phyloP scores from a whole-genome alignment of 2,888 invertebrate genomes.

The Meiosimyza decipiens region DNA sequence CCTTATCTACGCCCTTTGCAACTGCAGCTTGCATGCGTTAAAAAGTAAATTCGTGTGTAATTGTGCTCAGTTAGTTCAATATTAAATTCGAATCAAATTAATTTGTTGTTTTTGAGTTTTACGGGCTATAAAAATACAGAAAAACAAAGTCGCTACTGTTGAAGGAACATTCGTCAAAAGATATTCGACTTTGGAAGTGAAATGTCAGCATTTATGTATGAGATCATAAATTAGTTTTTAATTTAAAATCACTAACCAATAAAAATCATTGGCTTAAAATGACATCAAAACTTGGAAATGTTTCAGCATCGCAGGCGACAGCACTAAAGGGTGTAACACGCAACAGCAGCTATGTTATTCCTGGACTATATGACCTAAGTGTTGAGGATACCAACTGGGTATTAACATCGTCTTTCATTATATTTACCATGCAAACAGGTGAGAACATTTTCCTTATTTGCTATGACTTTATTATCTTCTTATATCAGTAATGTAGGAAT shows the following conservation, averaged over 20 bases:
- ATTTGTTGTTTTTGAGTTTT: constrained; percentile 44
- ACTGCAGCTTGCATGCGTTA: constrained; percentile 15
- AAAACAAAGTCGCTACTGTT: too few relatives aligned
- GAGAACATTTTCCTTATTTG: constrained; percentile 41
- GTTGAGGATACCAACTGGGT: constrained; percentile 91
- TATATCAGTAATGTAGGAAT: too few relatives aligned
- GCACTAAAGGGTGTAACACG: constrained; percentile 60
- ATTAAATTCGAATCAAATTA: constrained; percentile 52
- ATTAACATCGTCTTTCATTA: constrained; percentile 87
- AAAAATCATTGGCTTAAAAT: constrained; percentile 41
- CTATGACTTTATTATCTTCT: too few relatives aligned
- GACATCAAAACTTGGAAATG: constrained; percentile 57
- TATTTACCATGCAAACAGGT: constrained; percentile 95
- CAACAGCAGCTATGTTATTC: constrained; percentile 67
- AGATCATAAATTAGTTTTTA: neutral
- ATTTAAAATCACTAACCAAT: neutral
- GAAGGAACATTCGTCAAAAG: neutral
- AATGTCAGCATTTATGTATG: neutral
- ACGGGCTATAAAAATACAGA: too few relatives aligned
- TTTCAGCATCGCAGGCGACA: constrained; percentile 57
- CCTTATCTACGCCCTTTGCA: too few relatives aligned
- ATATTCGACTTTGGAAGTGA: neutral
- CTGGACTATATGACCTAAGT: constrained; percentile 74
- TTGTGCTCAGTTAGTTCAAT: constrained; percentile 37
- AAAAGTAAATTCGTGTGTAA: constrained; percentile 17